These are phyloP conservation scores for Idaea straminata DNA, from an alignment of 2,888 invertebrate genomes.

Conservation along the genomic window DNA sequence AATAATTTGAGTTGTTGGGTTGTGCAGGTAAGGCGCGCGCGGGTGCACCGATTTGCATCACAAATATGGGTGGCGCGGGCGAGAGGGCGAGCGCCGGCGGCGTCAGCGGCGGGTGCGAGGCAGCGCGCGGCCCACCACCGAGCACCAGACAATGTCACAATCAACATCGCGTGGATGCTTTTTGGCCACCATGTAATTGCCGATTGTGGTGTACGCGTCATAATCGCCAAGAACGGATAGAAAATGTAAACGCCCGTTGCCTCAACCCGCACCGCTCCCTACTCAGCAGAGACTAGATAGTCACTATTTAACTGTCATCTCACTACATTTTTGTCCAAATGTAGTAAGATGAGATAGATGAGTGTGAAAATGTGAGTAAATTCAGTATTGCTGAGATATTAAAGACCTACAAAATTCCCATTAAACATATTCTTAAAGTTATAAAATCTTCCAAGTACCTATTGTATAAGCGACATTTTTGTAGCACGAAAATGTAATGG, in stretches of 20 bases:
- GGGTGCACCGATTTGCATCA: constrained; percentile 69
- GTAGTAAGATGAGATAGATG: no score
- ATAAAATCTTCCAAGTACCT: not conserved
- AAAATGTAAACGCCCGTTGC: constrained; percentile 18
- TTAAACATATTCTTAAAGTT: constrained; percentile 8
- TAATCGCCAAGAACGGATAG: constrained; percentile 55
- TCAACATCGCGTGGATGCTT: constrained; percentile 77
- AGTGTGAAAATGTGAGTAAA: not conserved
- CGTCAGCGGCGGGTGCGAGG: constrained; percentile 43
- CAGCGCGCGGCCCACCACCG: constrained; percentile 19
- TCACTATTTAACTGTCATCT: not conserved
- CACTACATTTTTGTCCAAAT: constrained; percentile 3
- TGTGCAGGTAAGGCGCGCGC: constrained; percentile 66
- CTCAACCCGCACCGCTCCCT: not conserved
- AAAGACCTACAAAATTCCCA: constrained; percentile 1
- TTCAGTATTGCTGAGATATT: no score
- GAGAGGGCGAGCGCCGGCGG: constrained; percentile 41
- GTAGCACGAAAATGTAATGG: constrained; percentile 43
- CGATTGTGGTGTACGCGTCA: constrained; percentile 63
- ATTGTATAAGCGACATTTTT: not conserved
- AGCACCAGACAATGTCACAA: constrained; percentile 76
- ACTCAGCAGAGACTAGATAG: constrained; percentile 15
- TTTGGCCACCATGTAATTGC: constrained; percentile 73
- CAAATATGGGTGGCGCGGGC: constrained; percentile 55
- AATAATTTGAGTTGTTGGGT: constrained; percentile 67